Percentiles rank a stretch among this genome's conserved stretches.
Conservation (phyloP, 2,797 vertebrate genomes). For the Mus minutoides region DNA sequence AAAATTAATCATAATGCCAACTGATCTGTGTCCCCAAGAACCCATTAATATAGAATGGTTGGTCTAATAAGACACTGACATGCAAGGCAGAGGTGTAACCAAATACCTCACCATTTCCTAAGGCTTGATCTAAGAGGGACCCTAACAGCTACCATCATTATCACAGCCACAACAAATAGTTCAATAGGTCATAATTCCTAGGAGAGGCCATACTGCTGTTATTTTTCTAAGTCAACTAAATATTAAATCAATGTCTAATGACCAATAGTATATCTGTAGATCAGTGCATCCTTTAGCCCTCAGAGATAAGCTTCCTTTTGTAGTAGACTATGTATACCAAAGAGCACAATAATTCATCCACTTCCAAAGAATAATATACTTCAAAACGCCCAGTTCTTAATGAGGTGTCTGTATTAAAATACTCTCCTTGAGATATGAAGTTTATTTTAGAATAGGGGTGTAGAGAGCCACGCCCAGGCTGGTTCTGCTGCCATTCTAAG, state of each 20-base stretch:
- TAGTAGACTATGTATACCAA: no score
- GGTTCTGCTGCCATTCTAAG: no score
- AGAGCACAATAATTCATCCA: background rate
- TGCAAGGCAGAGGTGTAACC: background rate
- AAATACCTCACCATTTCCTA: background rate
- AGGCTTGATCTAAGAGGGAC: background rate
- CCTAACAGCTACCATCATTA: background rate
- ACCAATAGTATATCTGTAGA: background rate
- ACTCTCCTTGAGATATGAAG: background rate
- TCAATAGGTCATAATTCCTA: background rate
- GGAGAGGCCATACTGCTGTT: background rate
- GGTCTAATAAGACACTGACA: background rate
- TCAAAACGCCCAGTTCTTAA: background rate
- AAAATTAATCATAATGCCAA: background rate
- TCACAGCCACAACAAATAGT: background rate
- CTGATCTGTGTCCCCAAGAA: background rate
- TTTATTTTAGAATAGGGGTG: background rate
- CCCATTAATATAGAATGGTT: no score
- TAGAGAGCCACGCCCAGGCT: no score
- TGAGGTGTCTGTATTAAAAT: background rate
- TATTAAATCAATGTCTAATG: background rate
- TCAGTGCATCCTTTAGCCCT: background rate
- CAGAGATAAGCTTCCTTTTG: no score
- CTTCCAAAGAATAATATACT: background rate
- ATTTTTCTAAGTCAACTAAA: background rate